These are phyloP conservation scores for Papilio elwesi DNA, from an alignment of 2,888 invertebrate species.

Conservation along the genomic window DNA sequence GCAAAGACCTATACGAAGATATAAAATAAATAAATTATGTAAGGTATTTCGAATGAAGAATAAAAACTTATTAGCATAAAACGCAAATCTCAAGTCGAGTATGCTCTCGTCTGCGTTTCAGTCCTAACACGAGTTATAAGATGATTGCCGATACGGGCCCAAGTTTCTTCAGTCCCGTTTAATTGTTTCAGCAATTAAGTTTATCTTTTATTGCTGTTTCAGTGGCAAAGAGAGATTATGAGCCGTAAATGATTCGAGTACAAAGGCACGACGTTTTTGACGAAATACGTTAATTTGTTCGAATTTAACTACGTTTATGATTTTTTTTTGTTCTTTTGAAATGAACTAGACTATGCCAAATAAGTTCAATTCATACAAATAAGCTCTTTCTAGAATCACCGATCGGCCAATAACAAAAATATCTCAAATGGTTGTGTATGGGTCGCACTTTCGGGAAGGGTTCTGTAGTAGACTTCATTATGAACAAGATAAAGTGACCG, in stretches of 20 bases:
- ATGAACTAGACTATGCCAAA: too few species aligned
- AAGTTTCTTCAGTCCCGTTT: constrained; percentile 32
- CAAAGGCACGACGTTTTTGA: constrained; percentile 17
- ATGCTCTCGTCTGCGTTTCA: constrained; percentile 2
- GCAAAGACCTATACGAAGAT: constrained; percentile 5
- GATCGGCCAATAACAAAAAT: too few species aligned
- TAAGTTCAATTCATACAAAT: too few species aligned
- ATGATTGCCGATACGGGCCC: constrained; percentile 22
- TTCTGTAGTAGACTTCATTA: too few species aligned
- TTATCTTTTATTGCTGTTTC: constrained; percentile 36
- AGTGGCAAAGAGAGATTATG: constrained; percentile 32
- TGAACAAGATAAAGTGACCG: too few species aligned
- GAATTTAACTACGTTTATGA: background rate
- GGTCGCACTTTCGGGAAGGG: too few species aligned
- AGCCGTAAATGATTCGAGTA: constrained; percentile 9
- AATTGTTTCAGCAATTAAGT: constrained; percentile 36
- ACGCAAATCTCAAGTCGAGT: constrained; percentile 24
- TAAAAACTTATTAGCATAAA: constrained; percentile 34
- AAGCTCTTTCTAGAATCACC: too few species aligned
- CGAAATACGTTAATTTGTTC: background rate
- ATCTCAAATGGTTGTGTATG: too few species aligned
- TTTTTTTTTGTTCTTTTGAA: background rate
- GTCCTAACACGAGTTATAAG: constrained; percentile 31
- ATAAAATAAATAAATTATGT: constrained; percentile 21
- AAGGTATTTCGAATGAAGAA: background rate